A percentile compares a stretch with the other conserved stretches of the same genome.
These are phyloP conservation scores for Aphelinus certus DNA, from an alignment of 1,140 invertebrate genomes.

Conservation along the genomic window DNA sequence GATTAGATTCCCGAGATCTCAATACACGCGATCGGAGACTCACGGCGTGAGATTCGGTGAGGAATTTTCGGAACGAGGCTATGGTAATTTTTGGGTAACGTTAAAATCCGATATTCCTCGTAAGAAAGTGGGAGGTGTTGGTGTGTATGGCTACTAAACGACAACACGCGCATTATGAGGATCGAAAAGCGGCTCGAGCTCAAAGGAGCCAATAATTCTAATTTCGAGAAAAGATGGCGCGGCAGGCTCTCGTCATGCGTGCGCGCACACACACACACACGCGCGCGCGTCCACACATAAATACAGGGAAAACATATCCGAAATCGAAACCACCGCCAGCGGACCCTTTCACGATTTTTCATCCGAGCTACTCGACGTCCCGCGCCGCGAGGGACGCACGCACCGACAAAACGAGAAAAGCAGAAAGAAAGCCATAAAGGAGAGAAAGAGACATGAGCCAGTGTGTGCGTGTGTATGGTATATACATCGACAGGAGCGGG, in stretches of 20 bases:
- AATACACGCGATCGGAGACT: too few species aligned
- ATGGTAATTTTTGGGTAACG: neutral
- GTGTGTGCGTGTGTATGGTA: too few species aligned
- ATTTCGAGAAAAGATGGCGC: slow-evolving; percentile 23
- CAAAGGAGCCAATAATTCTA: slow-evolving; percentile 25
- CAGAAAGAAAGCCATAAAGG: slow-evolving; percentile 1
- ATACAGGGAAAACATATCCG: neutral
- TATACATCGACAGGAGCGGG: too few species aligned
- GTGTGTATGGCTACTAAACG: neutral
- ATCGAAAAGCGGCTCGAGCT: neutral
- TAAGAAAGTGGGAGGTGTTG: neutral
- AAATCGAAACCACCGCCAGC: slow-evolving; percentile 3
- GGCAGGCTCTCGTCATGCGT: too few species aligned
- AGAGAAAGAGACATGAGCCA: too few species aligned
- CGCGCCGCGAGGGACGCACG: neutral
- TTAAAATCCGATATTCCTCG: slow-evolving; percentile 7
- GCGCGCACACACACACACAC: too few species aligned
- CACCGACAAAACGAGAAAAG: neutral
- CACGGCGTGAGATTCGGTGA: too few species aligned
- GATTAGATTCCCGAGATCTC: too few species aligned
- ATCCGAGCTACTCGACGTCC: neutral
- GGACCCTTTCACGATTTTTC: slow-evolving; percentile 25
- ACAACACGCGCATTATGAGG: neutral
- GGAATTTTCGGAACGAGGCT: neutral
- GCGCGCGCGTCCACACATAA: neutral